phyloP scores from a whole-genome alignment of 2,797 vertebrate genomes.

The Sebastes steindachneri region DNA sequence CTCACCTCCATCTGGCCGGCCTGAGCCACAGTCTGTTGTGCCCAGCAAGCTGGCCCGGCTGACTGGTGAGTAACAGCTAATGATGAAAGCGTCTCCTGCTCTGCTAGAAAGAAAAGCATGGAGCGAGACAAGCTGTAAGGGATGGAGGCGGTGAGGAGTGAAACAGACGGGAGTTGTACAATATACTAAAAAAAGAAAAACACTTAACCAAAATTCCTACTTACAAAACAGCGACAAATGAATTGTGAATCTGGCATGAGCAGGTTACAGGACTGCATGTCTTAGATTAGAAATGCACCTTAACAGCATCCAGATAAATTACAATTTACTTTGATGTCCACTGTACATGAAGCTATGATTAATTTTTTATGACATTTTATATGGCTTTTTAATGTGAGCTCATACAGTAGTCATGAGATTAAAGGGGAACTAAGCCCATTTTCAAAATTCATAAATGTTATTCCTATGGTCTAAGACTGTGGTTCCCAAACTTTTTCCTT shows the following conservation, averaged over 20 bases:
- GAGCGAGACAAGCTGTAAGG: not conserved
- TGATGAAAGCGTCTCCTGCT: conserved; percentile 10
- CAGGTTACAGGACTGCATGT: not conserved
- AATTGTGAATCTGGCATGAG: not conserved
- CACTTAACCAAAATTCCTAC: not conserved
- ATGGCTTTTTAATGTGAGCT: not conserved
- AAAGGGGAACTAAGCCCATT: not conserved
- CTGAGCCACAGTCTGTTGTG: conserved; percentile 46
- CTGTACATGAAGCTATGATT: not conserved
- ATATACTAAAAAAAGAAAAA: not conserved
- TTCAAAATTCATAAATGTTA: not conserved
- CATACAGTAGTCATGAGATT: not conserved
- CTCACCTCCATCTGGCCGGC: conserved; percentile 66
- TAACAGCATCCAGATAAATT: not conserved
- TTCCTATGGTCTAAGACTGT: not conserved
- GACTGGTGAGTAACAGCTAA: conserved; percentile 37
- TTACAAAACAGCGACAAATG: not conserved
- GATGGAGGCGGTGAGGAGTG: not conserved
- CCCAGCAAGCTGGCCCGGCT: conserved; percentile 22
- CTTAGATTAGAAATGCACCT: not conserved
- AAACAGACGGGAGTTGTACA: not conserved
- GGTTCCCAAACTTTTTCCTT: no score
- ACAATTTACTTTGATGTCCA: not conserved
- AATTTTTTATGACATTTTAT: not conserved
- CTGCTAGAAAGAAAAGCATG: not conserved